These are phyloP conservation scores for Labeo calbasu DNA, from an alignment of 2,797 vertebrate genomes.

Conservation along the genomic window DNA sequence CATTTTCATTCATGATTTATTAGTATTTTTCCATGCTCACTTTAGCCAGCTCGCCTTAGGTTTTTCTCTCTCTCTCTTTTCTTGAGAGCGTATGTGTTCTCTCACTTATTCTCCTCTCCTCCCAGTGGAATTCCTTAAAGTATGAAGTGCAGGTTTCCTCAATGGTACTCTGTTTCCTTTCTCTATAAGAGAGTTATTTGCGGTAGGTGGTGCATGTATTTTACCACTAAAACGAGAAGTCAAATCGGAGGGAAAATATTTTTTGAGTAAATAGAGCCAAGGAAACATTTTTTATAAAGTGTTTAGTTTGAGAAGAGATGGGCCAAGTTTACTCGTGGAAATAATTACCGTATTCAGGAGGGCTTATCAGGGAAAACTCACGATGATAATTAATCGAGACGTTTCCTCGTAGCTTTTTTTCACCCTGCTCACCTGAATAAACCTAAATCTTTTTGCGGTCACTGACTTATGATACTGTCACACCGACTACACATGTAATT, in stretches of 20 bases:
- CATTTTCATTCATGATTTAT: slow-evolving; percentile 74
- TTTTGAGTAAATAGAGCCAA: slow-evolving; percentile 71
- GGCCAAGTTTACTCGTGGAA: slow-evolving; percentile 70
- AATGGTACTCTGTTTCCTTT: slow-evolving; percentile 81
- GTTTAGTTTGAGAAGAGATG: slow-evolving; percentile 69
- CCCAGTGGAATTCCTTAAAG: slow-evolving; percentile 76
- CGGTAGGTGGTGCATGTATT: slow-evolving; percentile 71
- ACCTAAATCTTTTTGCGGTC: slow-evolving; percentile 46
- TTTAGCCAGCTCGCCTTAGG: slow-evolving; percentile 58
- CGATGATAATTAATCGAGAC: slow-evolving; percentile 69
- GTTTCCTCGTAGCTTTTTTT: slow-evolving; percentile 39
- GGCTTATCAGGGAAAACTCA: slow-evolving; percentile 71
- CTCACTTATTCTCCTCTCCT: slow-evolving; percentile 61
- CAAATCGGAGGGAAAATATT: slow-evolving; percentile 76
- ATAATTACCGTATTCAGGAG: slow-evolving; percentile 66
- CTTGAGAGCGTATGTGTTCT: slow-evolving; percentile 56
- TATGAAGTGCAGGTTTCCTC: slow-evolving; percentile 78
- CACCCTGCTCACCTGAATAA: slow-evolving; percentile 52
- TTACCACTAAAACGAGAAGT: slow-evolving; percentile 76
- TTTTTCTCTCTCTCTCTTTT: slow-evolving; percentile 33
- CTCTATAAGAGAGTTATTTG: slow-evolving; percentile 78
- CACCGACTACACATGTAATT: slow-evolving; percentile 45
- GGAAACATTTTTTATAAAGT: slow-evolving; percentile 67
- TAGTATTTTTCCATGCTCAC: slow-evolving; percentile 74
- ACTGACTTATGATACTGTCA: slow-evolving; percentile 50